Percentiles rank a stretch among this genome's conserved stretches.
phyloP scores from a whole-genome alignment of 2,113 vertebrate genomes.

The Mobula birostris region DNA sequence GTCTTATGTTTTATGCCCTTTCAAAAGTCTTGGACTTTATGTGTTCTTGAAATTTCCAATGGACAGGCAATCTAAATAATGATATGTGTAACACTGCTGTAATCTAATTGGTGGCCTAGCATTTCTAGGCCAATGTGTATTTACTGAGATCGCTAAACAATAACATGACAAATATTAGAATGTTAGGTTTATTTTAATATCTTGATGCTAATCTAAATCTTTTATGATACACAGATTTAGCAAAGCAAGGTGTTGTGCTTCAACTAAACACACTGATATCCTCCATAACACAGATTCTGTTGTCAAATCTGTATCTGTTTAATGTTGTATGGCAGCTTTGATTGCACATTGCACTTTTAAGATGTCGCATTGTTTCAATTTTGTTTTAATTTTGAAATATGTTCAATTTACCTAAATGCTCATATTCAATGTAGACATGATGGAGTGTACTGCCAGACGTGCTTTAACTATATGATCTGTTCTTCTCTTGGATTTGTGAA shows the following conservation, averaged over 20 bases:
- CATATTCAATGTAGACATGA: too few species aligned
- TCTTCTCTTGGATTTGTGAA: neutral
- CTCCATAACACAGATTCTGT: neutral
- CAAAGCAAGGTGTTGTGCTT: neutral
- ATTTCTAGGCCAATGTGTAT: neutral
- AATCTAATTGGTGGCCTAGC: too few species aligned
- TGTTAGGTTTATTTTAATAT: neutral
- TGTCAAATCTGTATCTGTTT: neutral
- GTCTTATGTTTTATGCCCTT: too few species aligned
- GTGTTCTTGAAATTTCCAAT: too few species aligned
- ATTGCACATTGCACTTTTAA: slow-evolving; percentile 35
- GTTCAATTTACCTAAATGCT: neutral
- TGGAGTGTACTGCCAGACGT: neutral
- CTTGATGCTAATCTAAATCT: neutral
- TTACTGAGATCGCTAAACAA: neutral
- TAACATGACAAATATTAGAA: neutral
- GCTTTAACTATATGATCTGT: neutral
- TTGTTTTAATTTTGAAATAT: neutral
- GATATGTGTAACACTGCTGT: too few species aligned
- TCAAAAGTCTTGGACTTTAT: too few species aligned
- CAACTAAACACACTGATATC: neutral
- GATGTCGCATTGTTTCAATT: neutral
- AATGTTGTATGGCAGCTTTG: neutral
- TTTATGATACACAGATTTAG: neutral
- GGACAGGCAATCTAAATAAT: too few species aligned